Percentiles rank a stretch among this genome's conserved stretches.
phyloP scores from a whole-genome alignment of 2,797 vertebrate species.

The Philypnodon macrostomus region DNA sequence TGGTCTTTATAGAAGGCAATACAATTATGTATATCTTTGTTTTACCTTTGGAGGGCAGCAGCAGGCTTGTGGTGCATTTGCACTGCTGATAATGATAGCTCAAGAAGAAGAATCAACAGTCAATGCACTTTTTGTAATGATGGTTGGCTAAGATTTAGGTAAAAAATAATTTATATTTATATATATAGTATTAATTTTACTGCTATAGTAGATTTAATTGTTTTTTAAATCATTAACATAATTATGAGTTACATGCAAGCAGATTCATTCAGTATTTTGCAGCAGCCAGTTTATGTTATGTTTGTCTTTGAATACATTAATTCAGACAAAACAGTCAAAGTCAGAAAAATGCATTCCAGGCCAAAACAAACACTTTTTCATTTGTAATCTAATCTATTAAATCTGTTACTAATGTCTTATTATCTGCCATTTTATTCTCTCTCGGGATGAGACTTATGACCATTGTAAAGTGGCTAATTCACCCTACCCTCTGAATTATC shows the following conservation, averaged over 20 bases:
- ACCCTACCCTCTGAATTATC: not conserved
- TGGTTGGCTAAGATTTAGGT: too few species aligned
- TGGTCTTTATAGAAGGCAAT: too few species aligned
- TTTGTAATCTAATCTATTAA: not conserved
- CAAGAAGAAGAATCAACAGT: slow-evolving; percentile 49
- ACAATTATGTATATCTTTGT: slow-evolving; percentile 1
- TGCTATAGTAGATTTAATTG: too few species aligned
- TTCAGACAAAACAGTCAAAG: slow-evolving; percentile 14
- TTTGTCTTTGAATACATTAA: slow-evolving; percentile 19
- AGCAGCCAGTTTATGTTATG: slow-evolving; percentile 24
- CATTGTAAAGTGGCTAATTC: not conserved
- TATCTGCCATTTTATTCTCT: not conserved
- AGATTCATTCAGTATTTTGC: slow-evolving; percentile 23
- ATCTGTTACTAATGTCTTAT: not conserved
- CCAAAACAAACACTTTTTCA: too few species aligned
- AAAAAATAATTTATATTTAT: too few species aligned
- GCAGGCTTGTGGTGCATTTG: slow-evolving; percentile 35
- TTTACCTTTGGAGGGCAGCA: slow-evolving; percentile 61
- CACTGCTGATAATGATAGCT: slow-evolving; percentile 10
- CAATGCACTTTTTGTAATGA: too few species aligned
- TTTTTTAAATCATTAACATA: too few species aligned
- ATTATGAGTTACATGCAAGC: too few species aligned
- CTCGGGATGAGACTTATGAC: slow-evolving; percentile 2
- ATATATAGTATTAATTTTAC: too few species aligned
- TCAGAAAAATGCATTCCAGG: slow-evolving; percentile 1